Evolutionary conservation across 2,113 vertebrate genomes (phyloP).

Genomic region (Polyodon spathula): DNA sequence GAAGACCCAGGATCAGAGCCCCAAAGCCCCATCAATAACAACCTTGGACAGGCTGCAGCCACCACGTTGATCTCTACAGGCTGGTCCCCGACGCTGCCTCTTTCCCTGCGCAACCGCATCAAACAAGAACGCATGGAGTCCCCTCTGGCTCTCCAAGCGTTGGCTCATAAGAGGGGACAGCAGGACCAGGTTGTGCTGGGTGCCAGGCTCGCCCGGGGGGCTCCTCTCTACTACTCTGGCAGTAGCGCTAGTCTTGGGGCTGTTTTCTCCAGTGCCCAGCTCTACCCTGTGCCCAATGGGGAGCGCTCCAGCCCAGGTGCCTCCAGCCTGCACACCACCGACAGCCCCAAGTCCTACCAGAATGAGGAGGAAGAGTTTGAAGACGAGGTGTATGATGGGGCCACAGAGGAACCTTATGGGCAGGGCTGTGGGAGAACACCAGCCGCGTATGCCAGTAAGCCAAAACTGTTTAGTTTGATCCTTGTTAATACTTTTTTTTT

Average conservation of each 20-base stretch:
- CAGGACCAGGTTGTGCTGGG: conserved; percentile 33
- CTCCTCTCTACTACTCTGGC: conserved; percentile 39
- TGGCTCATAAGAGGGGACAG: conserved; percentile 42
- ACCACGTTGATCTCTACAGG: conserved; percentile 54
- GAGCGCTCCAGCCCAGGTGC: conserved; percentile 79
- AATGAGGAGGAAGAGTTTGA: conserved; percentile 95
- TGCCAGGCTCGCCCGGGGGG: conserved; percentile 31
- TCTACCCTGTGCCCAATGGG: conserved; percentile 51
- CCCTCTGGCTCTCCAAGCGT: conserved; percentile 35
- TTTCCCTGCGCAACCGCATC: conserved; percentile 69
- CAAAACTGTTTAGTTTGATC: conserved; percentile 33
- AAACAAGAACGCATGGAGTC: conserved; percentile 79
- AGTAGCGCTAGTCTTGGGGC: conserved; percentile 24
- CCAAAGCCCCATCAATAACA: conserved; percentile 76
- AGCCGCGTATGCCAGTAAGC: conserved; percentile 78
- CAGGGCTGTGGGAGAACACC: conserved; percentile 80
- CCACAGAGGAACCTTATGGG: conserved; percentile 79
- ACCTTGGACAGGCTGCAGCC: conserved; percentile 54
- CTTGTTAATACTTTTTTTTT: no score
- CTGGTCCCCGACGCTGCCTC: conserved; percentile 70
- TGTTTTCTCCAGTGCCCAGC: conserved; percentile 63
- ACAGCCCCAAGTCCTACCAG: conserved; percentile 95
- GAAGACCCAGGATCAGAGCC: conserved; percentile 90
- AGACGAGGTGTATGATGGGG: conserved; percentile 84
- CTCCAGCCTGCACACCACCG: conserved; percentile 89